Evolutionary conservation across 2,113 vertebrate species (phyloP).

Genomic region (Collichthys lucidus): DNA sequence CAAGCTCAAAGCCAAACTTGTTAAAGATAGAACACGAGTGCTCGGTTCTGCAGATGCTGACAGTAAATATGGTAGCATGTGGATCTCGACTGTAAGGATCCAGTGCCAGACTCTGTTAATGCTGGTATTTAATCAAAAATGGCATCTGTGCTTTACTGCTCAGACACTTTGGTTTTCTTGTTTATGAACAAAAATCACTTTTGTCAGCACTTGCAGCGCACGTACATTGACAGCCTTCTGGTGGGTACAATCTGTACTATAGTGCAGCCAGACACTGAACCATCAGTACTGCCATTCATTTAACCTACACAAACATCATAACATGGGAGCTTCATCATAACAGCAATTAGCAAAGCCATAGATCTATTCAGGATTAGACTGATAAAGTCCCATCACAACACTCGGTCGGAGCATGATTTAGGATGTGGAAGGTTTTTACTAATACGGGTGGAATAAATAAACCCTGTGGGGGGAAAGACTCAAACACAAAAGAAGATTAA

Average conservation of each 20-base stretch:
- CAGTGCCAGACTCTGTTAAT: not conserved
- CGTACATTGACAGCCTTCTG: not conserved
- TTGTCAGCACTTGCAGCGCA: not conserved
- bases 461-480: not conserved
- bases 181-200: not conserved
- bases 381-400: not conserved
- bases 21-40: slow-evolving; percentile 55
- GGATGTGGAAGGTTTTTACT: not conserved
- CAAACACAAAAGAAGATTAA: slow-evolving; percentile 32
- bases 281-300: not conserved
- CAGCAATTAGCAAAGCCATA: not conserved
- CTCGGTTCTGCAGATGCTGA: slow-evolving; percentile 36
- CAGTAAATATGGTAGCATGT: slow-evolving; percentile 20
- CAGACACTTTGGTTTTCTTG: not conserved
- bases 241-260: not conserved
- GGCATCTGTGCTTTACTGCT: slow-evolving; percentile 19
- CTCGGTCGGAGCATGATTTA: not conserved
- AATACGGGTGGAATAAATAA: slow-evolving; percentile 11
- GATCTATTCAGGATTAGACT: not conserved
- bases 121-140: slow-evolving; percentile 18
- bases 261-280: not conserved
- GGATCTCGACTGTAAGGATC: not conserved
- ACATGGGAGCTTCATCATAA: not conserved
- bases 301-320: not conserved
- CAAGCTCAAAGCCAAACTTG: slow-evolving; percentile 61